Evolutionary conservation across 2,113 vertebrate species (phyloP).

Genomic region (Neotoma lepida): DNA sequence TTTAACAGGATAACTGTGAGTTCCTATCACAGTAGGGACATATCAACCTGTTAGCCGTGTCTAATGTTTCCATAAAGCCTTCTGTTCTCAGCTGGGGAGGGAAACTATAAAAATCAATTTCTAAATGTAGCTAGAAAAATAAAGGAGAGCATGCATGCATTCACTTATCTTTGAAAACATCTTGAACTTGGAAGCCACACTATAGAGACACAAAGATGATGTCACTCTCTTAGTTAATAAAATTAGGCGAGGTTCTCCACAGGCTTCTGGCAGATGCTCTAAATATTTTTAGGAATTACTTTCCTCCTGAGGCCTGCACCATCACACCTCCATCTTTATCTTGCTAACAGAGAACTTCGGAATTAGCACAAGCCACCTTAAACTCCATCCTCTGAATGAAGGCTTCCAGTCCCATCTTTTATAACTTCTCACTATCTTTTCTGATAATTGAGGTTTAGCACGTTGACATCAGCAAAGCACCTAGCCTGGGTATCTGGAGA

Average conservation of each 20-base stretch:
- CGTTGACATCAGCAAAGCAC: slow-evolving; percentile 33
- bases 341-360: background rate
- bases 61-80: background rate
- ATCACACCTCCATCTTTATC: background rate
- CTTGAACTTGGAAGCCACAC: background rate
- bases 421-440: slow-evolving; percentile 32
- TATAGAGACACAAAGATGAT: background rate
- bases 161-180: background rate
- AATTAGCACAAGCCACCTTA: slow-evolving; percentile 18
- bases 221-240: background rate
- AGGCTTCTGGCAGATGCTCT: background rate
- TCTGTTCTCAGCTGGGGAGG: background rate
- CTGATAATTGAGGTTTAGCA: slow-evolving; percentile 58
- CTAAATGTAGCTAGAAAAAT: background rate
- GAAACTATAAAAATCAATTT: background rate
- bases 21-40: background rate
- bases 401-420: background rate
- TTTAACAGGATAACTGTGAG: background rate
- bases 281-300: slow-evolving; percentile 10
- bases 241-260: background rate
- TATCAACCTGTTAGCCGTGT: background rate
- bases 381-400: background rate
- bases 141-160: background rate
- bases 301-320: background rate
- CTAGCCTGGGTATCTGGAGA: slow-evolving; percentile 49